A percentile compares a stretch with the other conserved stretches of the same genome.
phyloP scores from a whole-genome alignment of 2,888 invertebrate genomes.

The Oligia fasciuncula region DNA sequence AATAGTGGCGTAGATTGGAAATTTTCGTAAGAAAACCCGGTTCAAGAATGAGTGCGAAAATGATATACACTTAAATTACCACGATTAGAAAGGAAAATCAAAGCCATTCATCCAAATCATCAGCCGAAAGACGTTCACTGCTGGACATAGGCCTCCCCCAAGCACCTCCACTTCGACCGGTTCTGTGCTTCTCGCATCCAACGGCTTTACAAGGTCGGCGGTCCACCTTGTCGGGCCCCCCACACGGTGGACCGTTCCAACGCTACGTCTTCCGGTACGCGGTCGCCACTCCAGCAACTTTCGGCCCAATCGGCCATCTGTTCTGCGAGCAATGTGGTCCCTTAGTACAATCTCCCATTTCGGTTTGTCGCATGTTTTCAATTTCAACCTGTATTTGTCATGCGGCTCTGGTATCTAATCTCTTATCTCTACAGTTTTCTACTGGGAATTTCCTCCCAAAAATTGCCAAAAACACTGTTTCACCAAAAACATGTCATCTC shows the following conservation, averaged over 20 bases:
- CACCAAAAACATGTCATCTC: too few species aligned
- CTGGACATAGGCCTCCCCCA: too few species aligned
- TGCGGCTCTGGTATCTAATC: constrained; percentile 83
- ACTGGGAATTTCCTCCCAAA: background rate
- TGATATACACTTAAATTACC: background rate
- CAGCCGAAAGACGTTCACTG: too few species aligned
- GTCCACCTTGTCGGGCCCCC: background rate
- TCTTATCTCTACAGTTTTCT: constrained; percentile 25
- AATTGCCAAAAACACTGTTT: background rate
- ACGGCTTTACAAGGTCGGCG: too few species aligned
- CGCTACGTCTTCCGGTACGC: background rate
- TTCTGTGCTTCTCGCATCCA: too few species aligned
- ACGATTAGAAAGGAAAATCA: too few species aligned
- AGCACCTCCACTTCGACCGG: too few species aligned
- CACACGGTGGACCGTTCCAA: background rate
- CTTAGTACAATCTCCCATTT: too few species aligned
- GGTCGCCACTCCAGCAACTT: background rate
- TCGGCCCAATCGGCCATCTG: background rate
- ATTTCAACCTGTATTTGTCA: constrained; percentile 70
- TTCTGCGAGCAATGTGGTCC: background rate
- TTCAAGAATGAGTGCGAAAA: background rate
- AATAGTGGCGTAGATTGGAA: background rate
- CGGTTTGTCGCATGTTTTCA: too few species aligned
- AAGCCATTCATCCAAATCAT: background rate
- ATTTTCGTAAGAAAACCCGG: background rate